These are phyloP conservation scores for Zootoca vivipara DNA, from an alignment of 2,113 vertebrate genomes.

Conservation along the genomic window DNA sequence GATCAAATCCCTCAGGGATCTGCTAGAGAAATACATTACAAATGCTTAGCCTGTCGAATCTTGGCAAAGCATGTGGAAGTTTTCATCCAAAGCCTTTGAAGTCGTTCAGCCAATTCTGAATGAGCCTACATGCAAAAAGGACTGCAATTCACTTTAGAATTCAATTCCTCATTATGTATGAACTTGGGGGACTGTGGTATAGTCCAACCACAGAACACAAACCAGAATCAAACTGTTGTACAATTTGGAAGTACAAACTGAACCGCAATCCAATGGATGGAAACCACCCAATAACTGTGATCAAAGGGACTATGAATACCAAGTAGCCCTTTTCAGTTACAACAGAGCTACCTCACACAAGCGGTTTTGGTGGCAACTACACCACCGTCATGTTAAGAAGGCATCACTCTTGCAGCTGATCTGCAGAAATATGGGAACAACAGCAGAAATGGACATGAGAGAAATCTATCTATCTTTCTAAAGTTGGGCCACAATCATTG, in stretches of 20 bases:
- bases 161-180: no score
- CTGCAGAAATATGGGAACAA: neutral
- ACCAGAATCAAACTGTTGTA: neutral
- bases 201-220: neutral
- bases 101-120: neutral
- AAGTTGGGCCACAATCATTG: neutral
- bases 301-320: no score
- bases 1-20: neutral
- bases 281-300: neutral
- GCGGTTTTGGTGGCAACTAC: neutral
- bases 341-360: neutral
- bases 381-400: neutral
- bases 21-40: neutral
- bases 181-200: neutral
- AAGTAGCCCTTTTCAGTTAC: neutral
- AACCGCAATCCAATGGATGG: no score
- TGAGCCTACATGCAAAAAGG: neutral
- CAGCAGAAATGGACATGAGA: neutral
- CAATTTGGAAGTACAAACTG: neutral
- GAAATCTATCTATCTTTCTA: neutral
- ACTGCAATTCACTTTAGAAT: neutral
- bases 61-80: no score
- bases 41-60: no score
- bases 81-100: neutral
- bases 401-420: neutral